Percentiles rank a stretch among this genome's conserved stretches.
Evolutionary conservation across 1,140 invertebrate genomes (phyloP).

Genomic region (Drosophila biarmipes): DNA sequence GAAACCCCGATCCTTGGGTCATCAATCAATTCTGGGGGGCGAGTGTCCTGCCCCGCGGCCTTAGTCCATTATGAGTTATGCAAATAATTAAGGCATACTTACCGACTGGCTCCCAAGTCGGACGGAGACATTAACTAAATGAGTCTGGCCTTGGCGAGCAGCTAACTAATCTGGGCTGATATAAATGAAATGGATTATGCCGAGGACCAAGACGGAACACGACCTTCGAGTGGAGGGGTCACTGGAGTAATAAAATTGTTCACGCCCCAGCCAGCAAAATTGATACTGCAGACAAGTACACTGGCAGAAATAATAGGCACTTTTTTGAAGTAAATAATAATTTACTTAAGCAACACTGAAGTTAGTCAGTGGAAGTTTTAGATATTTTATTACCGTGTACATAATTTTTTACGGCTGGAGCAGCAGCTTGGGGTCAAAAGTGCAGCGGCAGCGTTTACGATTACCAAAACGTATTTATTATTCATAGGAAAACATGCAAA

Average conservation of each 20-base stretch:
- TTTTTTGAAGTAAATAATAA: too few relatives aligned
- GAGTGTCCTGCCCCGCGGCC: conserved; percentile 30
- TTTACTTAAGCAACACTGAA: too few relatives aligned
- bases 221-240: conserved; percentile 11
- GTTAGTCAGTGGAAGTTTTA: too few relatives aligned
- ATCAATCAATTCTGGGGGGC: conserved; percentile 43
- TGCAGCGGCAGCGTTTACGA: conserved; percentile 51
- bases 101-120: neutral
- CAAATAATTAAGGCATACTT: conserved; percentile 53
- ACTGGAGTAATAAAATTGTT: conserved; percentile 38
- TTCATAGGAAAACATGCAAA: conserved; percentile 56
- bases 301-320: neutral
- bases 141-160: conserved; percentile 31
- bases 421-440: conserved; percentile 45
- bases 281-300: conserved; percentile 27
- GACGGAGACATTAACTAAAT: conserved; percentile 43
- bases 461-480: conserved; percentile 59
- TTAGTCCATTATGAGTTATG: conserved; percentile 49
- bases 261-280: conserved; percentile 26
- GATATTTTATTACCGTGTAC: conserved; percentile 7
- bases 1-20: conserved; percentile 13
- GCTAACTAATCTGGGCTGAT: conserved; percentile 22
- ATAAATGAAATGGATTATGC: conserved; percentile 36
- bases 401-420: conserved; percentile 43
- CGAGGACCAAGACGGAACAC: conserved; percentile 7